These are phyloP conservation scores for Austrofundulus limnaeus DNA, from an alignment of 2,113 vertebrate genomes.

Conservation along the genomic window DNA sequence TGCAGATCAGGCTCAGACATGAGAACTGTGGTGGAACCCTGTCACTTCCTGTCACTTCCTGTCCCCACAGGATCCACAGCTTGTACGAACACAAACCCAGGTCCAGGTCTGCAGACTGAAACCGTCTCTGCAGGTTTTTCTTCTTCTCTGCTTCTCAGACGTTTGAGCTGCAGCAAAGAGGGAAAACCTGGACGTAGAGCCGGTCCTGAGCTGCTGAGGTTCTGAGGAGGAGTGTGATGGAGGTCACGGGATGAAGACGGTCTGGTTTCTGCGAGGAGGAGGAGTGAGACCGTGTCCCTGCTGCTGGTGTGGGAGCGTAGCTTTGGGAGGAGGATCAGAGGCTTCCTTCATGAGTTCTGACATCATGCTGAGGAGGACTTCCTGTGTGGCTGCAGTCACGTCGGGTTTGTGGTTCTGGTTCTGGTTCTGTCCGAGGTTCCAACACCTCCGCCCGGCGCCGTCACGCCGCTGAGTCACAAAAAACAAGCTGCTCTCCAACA, in stretches of 20 bases:
- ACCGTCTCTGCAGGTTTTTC: too few relatives aligned
- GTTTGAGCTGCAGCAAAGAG: background rate
- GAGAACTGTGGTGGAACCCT: background rate
- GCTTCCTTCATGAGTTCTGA: constrained; percentile 74
- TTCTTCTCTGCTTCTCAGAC: background rate
- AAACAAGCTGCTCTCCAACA: constrained; percentile 50
- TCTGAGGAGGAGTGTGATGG: background rate
- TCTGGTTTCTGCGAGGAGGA: too few relatives aligned
- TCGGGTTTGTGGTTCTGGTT: constrained; percentile 64
- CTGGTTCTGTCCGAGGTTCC: constrained; percentile 31
- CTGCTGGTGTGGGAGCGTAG: too few relatives aligned
- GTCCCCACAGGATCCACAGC: constrained; percentile 7
- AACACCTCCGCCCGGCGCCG: constrained; percentile 13
- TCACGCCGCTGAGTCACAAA: constrained; percentile 6
- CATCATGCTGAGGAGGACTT: background rate
- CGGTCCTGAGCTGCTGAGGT: background rate
- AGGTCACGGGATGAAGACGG: too few relatives aligned
- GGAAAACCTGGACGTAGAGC: too few relatives aligned
- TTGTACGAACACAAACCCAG: too few relatives aligned
- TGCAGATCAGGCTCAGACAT: too few relatives aligned
- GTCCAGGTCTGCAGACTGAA: too few relatives aligned
- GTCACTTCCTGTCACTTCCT: background rate
- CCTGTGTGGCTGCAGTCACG: constrained; percentile 70
- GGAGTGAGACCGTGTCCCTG: too few relatives aligned
- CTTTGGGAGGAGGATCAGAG: background rate